These are phyloP conservation scores for Eupithecia dodoneata DNA, from an alignment of 2,888 invertebrate genomes.

Conservation along the genomic window DNA sequence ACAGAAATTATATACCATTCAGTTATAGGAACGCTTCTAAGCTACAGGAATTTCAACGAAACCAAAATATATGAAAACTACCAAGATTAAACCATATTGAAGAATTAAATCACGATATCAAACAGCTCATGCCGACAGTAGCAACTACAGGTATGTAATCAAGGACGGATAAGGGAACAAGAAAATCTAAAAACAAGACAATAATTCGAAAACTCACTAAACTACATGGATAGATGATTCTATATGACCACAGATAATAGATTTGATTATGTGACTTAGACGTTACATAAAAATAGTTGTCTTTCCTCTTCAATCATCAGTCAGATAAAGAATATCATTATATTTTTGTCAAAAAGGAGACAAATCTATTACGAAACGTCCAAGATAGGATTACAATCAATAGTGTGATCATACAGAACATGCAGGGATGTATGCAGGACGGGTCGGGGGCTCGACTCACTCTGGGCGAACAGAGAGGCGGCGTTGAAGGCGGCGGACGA, in stretches of 20 bases:
- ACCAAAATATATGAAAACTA: not conserved
- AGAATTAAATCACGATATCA: not conserved
- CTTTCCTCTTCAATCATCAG: not conserved
- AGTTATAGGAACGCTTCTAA: not conserved
- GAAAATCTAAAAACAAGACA: not conserved
- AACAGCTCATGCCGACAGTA: not conserved
- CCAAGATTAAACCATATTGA: not conserved
- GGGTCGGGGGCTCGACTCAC: slow-evolving; percentile 83
- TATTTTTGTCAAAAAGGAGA: not conserved
- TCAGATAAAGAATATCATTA: not conserved
- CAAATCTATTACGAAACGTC: not conserved
- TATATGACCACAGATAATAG: not conserved
- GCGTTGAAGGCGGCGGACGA: slow-evolving; percentile 86
- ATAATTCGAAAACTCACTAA: not conserved
- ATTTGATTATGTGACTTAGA: not conserved
- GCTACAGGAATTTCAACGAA: not conserved
- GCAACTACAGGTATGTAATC: not conserved
- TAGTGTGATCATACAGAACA: slow-evolving; percentile 13
- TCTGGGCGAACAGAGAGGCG: slow-evolving; percentile 93
- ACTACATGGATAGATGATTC: not conserved
- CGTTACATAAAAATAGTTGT: not conserved
- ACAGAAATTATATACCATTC: not conserved
- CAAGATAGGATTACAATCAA: slow-evolving; percentile 2
- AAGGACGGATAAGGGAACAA: not conserved
- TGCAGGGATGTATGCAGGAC: slow-evolving; percentile 25